Conservation (phyloP, 2,113 vertebrate species). For the Trogon surrucura region DNA sequence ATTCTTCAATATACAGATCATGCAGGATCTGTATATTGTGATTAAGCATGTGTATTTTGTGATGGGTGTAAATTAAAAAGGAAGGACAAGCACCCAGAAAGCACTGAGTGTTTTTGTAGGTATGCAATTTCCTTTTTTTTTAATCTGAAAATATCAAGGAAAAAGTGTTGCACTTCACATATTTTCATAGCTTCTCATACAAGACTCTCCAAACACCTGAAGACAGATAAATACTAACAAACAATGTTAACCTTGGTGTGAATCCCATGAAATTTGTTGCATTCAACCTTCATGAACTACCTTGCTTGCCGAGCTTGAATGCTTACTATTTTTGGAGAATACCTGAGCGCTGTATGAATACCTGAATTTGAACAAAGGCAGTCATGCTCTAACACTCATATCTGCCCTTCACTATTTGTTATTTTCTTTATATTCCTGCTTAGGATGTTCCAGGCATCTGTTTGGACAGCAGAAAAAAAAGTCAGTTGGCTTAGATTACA, state of each 20-base stretch:
- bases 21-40: background rate
- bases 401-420: background rate
- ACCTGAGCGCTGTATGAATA: background rate
- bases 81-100: background rate
- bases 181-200: background rate
- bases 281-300: background rate
- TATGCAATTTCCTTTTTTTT: background rate
- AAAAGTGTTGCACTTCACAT: background rate
- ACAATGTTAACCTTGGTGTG: background rate
- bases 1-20: background rate
- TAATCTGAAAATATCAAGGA: background rate
- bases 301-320: background rate
- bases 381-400: background rate
- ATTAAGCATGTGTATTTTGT: background rate
- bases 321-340: background rate
- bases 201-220: background rate
- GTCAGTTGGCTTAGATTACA: background rate
- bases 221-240: background rate
- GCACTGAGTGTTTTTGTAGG: background rate
- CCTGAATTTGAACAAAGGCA: background rate
- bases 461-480: background rate
- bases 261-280: background rate
- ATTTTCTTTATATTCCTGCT: background rate
- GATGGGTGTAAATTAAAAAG: slow-evolving; percentile 2
- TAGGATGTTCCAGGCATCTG: background rate